These are phyloP conservation scores for Eulemur coronatus DNA, from an alignment of 2,797 vertebrate species.

Conservation along the genomic window DNA sequence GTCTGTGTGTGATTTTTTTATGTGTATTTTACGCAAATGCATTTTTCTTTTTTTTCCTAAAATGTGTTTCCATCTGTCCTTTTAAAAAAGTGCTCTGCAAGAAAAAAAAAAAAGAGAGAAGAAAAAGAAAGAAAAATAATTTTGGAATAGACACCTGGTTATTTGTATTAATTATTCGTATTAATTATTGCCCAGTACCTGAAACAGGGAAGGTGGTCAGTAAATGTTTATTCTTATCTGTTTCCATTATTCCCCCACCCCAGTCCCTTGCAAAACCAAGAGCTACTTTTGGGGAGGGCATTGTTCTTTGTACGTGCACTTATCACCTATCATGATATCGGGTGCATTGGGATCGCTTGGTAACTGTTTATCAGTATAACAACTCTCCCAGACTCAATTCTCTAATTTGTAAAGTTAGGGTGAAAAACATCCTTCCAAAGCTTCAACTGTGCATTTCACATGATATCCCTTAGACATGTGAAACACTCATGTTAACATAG, in stretches of 20 bases:
- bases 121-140: not conserved
- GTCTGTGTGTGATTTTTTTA: not conserved
- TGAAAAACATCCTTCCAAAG: not conserved
- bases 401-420: not conserved
- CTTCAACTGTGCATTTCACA: not conserved
- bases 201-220: not conserved
- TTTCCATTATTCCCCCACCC: not conserved
- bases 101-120: not conserved
- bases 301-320: not conserved
- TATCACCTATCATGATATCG: not conserved
- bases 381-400: not conserved
- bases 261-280: not conserved
- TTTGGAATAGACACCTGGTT: not conserved
- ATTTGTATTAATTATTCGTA: constrained; percentile 57
- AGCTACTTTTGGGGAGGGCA: not conserved
- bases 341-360: not conserved
- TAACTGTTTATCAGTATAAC: not conserved
- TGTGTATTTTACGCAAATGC: constrained; percentile 52
- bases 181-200: not conserved
- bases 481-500: not conserved
- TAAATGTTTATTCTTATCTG: not conserved
- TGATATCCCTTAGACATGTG: not conserved
- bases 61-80: constrained; percentile 67
- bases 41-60: constrained; percentile 28
- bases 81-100: constrained; percentile 22